A percentile compares a stretch with the other conserved stretches of the same genome.
These are phyloP conservation scores for Colletes gigas DNA, from an alignment of 1,140 invertebrate species.

Conservation along the genomic window DNA sequence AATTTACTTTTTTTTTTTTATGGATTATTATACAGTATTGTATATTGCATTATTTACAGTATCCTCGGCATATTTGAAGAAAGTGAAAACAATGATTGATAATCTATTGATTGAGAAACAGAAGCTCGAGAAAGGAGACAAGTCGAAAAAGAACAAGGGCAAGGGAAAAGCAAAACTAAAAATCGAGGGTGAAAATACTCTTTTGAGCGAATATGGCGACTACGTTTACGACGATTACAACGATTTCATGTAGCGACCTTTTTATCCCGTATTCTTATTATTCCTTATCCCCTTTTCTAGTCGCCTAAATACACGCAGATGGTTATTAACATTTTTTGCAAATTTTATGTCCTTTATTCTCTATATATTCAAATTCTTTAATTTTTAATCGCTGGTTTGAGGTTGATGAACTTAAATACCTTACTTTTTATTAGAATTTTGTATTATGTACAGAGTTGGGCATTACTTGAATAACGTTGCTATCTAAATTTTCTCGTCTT, in stretches of 20 bases:
- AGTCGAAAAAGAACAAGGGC: slow-evolving; percentile 86
- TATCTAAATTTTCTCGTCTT: no score
- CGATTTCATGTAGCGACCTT: slow-evolving; percentile 86
- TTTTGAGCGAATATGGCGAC: slow-evolving; percentile 82
- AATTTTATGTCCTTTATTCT: slow-evolving; percentile 55
- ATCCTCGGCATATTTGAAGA: slow-evolving; percentile 87
- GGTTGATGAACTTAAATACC: slow-evolving; percentile 8
- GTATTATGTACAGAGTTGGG: not conserved
- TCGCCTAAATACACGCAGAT: slow-evolving; percentile 70
- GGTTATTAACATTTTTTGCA: slow-evolving; percentile 60
- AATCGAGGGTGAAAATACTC: slow-evolving; percentile 87
- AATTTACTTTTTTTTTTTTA: not conserved
- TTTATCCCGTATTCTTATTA: slow-evolving; percentile 60
- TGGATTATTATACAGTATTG: not conserved
- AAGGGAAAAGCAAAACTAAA: slow-evolving; percentile 90
- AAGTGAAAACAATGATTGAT: slow-evolving; percentile 90
- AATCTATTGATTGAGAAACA: slow-evolving; percentile 90
- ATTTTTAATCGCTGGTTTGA: slow-evolving; percentile 13
- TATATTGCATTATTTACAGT: slow-evolving; percentile 80
- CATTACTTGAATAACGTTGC: no score
- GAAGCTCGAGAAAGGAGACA: slow-evolving; percentile 89
- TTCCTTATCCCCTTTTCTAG: slow-evolving; percentile 67
- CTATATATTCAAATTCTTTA: slow-evolving; percentile 12
- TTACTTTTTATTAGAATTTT: slow-evolving; percentile 1
- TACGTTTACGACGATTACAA: slow-evolving; percentile 83